phyloP scores from a whole-genome alignment of 2,797 vertebrate genomes.

The Bradypus variegatus region DNA sequence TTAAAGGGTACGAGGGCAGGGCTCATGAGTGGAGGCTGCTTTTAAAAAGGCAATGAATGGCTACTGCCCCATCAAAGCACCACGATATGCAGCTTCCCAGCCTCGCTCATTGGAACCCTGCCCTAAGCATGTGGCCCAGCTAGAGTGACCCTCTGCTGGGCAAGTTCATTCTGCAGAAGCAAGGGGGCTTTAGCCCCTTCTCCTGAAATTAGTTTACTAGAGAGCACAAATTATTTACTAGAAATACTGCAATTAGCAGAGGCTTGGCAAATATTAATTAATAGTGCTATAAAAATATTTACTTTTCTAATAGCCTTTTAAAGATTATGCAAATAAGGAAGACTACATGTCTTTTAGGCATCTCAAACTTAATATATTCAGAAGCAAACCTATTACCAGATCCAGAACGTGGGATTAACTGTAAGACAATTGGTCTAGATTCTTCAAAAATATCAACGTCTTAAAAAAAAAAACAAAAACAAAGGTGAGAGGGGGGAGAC shows the following conservation, averaged over 20 bases:
- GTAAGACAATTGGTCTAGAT: not conserved
- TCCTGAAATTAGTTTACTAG: not conserved
- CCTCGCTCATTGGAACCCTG: not conserved
- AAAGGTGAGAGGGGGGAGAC: not conserved
- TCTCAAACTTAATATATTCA: slow-evolving; percentile 2
- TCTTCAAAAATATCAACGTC: not conserved
- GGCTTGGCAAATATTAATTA: slow-evolving; percentile 27
- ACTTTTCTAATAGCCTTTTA: slow-evolving; percentile 11
- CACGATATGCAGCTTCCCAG: not conserved
- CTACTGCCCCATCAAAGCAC: not conserved
- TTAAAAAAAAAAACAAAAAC: not conserved
- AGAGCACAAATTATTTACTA: not conserved
- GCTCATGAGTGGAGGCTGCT: not conserved
- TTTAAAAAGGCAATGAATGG: not conserved
- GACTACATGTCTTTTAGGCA: not conserved
- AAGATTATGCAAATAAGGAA: slow-evolving; percentile 5
- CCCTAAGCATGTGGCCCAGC: fast-evolving
- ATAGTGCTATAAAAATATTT: slow-evolving; percentile 8
- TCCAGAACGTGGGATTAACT: not conserved
- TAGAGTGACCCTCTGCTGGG: not conserved
- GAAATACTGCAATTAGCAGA: not conserved
- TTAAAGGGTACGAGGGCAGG: not conserved
- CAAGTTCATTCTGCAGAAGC: not conserved
- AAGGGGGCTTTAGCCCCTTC: not conserved
- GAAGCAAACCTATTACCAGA: not conserved